Evolutionary conservation across 2,797 vertebrate genomes (phyloP).

Genomic region (Sarcophilus harrisii): DNA sequence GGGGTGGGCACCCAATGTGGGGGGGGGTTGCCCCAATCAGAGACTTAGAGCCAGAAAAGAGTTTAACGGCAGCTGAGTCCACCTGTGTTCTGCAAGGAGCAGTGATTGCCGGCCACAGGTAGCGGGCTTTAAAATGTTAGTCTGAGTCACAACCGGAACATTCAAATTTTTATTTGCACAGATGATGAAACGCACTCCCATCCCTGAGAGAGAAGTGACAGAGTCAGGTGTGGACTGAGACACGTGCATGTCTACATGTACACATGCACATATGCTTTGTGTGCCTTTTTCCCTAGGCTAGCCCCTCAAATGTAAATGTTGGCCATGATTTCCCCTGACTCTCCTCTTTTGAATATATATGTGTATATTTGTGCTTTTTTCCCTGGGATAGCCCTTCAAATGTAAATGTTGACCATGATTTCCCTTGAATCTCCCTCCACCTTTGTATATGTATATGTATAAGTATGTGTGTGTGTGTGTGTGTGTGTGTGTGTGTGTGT

Average conservation of each 20-base stretch:
- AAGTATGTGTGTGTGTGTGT: no score
- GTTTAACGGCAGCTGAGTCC: not conserved
- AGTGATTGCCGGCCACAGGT: not conserved
- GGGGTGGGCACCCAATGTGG: not conserved
- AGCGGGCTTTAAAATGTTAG: not conserved
- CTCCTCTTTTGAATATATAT: not conserved
- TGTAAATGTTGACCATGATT: not conserved
- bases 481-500: no score
- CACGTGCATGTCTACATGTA: not conserved
- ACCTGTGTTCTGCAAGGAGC: not conserved
- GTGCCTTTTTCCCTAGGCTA: not conserved
- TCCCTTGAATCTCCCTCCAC: not conserved
- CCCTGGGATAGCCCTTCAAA: not conserved
- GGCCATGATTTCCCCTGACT: not conserved
- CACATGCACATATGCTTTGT: not conserved
- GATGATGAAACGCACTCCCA: not conserved
- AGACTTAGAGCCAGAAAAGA: not conserved
- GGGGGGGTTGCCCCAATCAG: not conserved
- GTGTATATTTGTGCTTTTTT: not conserved
- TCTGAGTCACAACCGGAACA: not conserved
- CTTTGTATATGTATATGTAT: no score
- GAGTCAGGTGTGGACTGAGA: not conserved
- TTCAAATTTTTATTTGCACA: not conserved
- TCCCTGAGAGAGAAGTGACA: not conserved
- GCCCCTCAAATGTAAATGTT: not conserved